Percentiles rank a stretch among this genome's conserved stretches.
Evolutionary conservation across 30 jellyfish, hydroid and myxozoan genomes (phyloP).

Genomic region (Turritopsis rubra): DNA sequence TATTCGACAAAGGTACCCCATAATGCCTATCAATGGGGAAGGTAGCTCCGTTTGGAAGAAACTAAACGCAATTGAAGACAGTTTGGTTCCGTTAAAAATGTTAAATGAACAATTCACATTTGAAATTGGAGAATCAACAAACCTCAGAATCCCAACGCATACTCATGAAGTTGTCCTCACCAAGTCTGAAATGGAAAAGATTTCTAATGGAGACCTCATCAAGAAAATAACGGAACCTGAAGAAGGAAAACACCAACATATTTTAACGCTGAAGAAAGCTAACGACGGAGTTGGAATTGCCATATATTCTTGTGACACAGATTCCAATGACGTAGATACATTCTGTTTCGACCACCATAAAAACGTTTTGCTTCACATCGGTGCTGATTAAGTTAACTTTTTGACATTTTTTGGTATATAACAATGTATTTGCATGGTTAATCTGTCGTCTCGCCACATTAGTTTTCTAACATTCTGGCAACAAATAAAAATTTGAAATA

Average conservation of each 20-base stretch:
- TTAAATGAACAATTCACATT: not conserved
- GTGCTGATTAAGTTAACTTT: not conserved
- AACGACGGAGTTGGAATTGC: not conserved
- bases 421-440: no score
- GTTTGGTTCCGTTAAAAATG: not conserved
- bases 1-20: slow-evolving; percentile 13
- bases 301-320: not conserved
- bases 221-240: slow-evolving; percentile 2
- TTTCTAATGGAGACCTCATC: not conserved
- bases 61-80: slow-evolving; percentile 13
- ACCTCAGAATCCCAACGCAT: not conserved
- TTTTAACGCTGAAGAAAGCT: not conserved
- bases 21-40: slow-evolving; percentile 11
- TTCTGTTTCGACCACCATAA: not conserved
- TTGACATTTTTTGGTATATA: no score
- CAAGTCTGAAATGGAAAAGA: not conserved
- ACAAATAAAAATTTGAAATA: no score
- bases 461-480: no score
- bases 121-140: slow-evolving; percentile 5
- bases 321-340: not conserved
- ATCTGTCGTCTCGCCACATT: no score
- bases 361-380: not conserved
- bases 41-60: slow-evolving; percentile 19
- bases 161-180: not conserved
- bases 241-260: not conserved